These are phyloP conservation scores for Setophaga petechia DNA, from an alignment of 2,113 vertebrate genomes.

Conservation along the genomic window DNA sequence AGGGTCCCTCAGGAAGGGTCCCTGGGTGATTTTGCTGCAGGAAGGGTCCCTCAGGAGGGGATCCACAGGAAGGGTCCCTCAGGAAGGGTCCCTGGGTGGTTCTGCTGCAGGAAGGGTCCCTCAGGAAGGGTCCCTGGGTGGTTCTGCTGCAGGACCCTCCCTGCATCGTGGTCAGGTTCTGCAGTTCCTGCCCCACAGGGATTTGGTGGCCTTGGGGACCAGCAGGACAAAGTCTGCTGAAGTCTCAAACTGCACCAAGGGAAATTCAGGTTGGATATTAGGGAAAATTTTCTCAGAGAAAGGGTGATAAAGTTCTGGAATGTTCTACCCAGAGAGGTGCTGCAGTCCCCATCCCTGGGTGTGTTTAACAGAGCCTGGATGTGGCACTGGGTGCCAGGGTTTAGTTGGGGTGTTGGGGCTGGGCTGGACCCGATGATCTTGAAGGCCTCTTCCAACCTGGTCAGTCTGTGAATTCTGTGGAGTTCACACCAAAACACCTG, in stretches of 20 bases:
- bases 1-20: too few species aligned
- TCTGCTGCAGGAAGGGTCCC: too few species aligned
- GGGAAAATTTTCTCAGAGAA: not conserved
- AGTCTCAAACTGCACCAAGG: not conserved
- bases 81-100: too few species aligned
- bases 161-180: not conserved
- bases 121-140: fast-evolving
- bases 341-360: too few species aligned
- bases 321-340: fast-evolving
- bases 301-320: not conserved
- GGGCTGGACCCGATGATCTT: too few species aligned
- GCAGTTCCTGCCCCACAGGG: not conserved
- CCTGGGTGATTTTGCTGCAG: too few species aligned
- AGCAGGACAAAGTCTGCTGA: not conserved
- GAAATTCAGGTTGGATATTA: not conserved
- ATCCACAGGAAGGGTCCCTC: too few species aligned
- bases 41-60: too few species aligned
- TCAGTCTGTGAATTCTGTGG: not conserved
- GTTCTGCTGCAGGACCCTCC: not conserved
- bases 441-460: not conserved
- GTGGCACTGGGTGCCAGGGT: too few species aligned
- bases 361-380: too few species aligned
- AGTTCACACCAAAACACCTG: fast-evolving
- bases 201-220: fast-evolving
- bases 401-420: too few species aligned